Evolutionary conservation across 1,140 invertebrate genomes (phyloP).

Genomic region (Euwallacea similis): DNA sequence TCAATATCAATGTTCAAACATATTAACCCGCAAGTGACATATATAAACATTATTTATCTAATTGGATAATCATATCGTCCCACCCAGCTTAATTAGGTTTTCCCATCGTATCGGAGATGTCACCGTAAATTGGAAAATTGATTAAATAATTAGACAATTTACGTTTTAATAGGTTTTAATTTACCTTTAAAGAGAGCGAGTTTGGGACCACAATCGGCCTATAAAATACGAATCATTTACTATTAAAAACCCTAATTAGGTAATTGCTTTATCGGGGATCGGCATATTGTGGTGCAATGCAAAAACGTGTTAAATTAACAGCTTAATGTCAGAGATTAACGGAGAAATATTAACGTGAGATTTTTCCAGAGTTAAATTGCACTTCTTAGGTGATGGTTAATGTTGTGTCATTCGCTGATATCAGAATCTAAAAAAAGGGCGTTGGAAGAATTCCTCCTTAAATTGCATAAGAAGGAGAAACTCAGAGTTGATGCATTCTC

Average conservation of each 20-base stretch:
- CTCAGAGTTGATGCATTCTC: no score
- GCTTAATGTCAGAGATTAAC: slow-evolving; percentile 2
- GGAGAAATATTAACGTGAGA: slow-evolving; percentile 15
- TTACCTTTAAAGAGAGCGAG: slow-evolving; percentile 6
- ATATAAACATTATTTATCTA: slow-evolving; percentile 38
- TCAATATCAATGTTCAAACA: slow-evolving; percentile 37
- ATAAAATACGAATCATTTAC: slow-evolving; percentile 31
- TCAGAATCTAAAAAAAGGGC: no score
- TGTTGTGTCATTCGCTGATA: no score
- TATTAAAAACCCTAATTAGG: slow-evolving; percentile 18
- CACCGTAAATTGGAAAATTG: slow-evolving; percentile 31
- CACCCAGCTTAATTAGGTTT: slow-evolving; percentile 20
- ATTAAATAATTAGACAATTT: slow-evolving; percentile 34
- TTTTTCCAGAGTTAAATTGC: slow-evolving; percentile 2
- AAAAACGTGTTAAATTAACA: slow-evolving; percentile 8
- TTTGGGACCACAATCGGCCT: slow-evolving; percentile 23
- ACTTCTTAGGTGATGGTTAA: neutral
- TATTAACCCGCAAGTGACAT: slow-evolving; percentile 32
- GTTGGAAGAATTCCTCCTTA: no score
- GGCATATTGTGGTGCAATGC: slow-evolving; percentile 23
- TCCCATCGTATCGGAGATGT: slow-evolving; percentile 5
- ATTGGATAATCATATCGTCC: slow-evolving; percentile 30
- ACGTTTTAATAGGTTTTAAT: slow-evolving; percentile 24
- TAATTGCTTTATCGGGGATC: slow-evolving; percentile 17
- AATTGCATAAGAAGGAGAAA: no score